Evolutionary conservation across 2,888 invertebrate genomes (phyloP).

Genomic region (Craniophora ligustri): DNA sequence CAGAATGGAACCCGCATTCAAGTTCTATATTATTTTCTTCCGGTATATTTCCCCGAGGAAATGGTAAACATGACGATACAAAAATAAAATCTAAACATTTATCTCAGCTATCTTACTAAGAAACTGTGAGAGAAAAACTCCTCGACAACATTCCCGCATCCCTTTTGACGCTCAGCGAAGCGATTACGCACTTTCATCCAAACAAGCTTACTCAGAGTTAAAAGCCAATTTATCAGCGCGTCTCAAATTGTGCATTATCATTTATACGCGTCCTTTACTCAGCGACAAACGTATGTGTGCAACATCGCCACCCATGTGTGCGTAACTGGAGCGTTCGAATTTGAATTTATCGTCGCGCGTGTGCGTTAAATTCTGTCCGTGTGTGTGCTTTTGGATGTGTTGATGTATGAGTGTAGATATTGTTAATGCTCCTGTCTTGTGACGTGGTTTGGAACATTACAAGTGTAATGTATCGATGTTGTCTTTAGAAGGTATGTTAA

Average conservation of each 20-base stretch:
- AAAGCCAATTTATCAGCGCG: constrained; percentile 53
- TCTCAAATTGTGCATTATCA: constrained; percentile 53
- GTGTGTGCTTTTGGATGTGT: constrained; percentile 12
- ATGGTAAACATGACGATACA: not conserved
- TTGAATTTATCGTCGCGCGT: constrained; percentile 11
- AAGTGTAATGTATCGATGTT: constrained; percentile 15
- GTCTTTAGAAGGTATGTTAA: constrained; percentile 4
- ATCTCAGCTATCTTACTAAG: constrained; percentile 15
- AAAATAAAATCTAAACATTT: constrained; percentile 23
- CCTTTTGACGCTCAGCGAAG: constrained; percentile 37
- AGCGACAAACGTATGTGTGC: constrained; percentile 4
- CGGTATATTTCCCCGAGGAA: not conserved
- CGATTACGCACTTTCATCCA: constrained; percentile 43
- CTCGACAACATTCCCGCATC: constrained; percentile 38
- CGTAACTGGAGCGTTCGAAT: constrained; percentile 12
- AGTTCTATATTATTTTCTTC: not conserved
- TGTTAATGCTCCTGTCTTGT: constrained; percentile 27
- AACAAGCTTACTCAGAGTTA: constrained; percentile 52
- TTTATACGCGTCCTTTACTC: constrained; percentile 32
- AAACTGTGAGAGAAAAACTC: constrained; percentile 29
- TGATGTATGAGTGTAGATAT: constrained; percentile 30
- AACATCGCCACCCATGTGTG: not conserved
- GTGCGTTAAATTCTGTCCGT: constrained; percentile 9
- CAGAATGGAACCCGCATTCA: not conserved
- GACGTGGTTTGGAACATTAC: constrained; percentile 39